phyloP scores from a whole-genome alignment of 2,888 invertebrate species.

The Drosophila atroscutellata region DNA sequence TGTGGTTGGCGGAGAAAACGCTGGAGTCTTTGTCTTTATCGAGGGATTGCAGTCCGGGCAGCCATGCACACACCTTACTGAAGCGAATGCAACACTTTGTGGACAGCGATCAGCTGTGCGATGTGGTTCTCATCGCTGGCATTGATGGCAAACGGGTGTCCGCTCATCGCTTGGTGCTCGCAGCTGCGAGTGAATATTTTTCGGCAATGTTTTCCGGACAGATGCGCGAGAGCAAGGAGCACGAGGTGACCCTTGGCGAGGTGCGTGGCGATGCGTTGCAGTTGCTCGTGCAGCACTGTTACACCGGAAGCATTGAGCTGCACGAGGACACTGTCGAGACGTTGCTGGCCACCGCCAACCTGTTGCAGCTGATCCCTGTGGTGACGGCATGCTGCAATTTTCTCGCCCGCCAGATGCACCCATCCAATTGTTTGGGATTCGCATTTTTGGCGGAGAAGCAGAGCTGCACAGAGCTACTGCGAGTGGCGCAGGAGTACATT shows the following conservation, averaged over 20 bases:
- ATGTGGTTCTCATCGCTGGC: neutral
- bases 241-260: too few species aligned
- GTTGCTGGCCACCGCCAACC: constrained; percentile 93
- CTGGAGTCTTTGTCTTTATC: constrained; percentile 85
- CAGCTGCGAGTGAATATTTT: constrained; percentile 89
- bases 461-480: constrained; percentile 92
- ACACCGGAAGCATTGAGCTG: too few species aligned
- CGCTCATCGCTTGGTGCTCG: constrained; percentile 94
- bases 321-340: constrained; percentile 82
- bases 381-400: constrained; percentile 96
- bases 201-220: too few species aligned
- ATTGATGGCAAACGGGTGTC: constrained; percentile 86
- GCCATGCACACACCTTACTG: constrained; percentile 93
- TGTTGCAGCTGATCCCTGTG: constrained; percentile 93
- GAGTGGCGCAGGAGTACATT: constrained; percentile 93
- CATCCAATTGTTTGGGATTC: constrained; percentile 97
- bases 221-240: too few species aligned
- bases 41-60: constrained; percentile 89
- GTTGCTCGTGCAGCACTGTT: too few species aligned
- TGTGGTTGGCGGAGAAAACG: constrained; percentile 80
- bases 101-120: neutral
- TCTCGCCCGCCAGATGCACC: constrained; percentile 91
- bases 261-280: too few species aligned
- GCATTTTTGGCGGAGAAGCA: constrained; percentile 96
- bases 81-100: constrained; percentile 75